Evolutionary conservation across 2,113 vertebrate species (phyloP).

Genomic region (Nycticryphes semicollaris): DNA sequence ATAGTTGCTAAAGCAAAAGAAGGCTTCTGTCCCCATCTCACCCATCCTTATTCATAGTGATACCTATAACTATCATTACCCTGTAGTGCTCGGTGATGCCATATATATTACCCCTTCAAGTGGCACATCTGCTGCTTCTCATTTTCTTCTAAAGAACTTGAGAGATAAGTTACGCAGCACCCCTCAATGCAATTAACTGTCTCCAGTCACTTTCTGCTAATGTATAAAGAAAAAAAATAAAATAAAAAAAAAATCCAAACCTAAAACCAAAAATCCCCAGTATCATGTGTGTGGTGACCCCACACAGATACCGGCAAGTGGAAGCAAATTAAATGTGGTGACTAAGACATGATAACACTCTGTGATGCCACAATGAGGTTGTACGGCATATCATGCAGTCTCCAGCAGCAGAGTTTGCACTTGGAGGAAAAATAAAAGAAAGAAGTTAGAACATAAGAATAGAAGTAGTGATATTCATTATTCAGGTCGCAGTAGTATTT

Average conservation of each 20-base stretch:
- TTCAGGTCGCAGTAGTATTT: background rate
- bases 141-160: background rate
- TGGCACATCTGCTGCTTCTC: background rate
- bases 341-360: background rate
- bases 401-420: background rate
- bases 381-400: background rate
- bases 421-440: background rate
- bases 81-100: background rate
- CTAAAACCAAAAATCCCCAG: too few relatives aligned
- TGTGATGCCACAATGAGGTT: rapidly evolving
- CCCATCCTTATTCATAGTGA: background rate
- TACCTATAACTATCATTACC: background rate
- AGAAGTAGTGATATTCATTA: background rate
- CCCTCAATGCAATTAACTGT: background rate
- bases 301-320: background rate
- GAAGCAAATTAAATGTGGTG: background rate
- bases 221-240: background rate
- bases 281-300: background rate
- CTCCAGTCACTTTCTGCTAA: background rate
- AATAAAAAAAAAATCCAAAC: background rate
- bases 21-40: background rate
- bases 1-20: background rate
- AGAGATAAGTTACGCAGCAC: background rate
- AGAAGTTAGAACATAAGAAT: background rate
- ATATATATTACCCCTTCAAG: background rate